These are phyloP conservation scores for Cryptoblepharus egeriae DNA, from an alignment of 2,797 vertebrate genomes.

Conservation along the genomic window DNA sequence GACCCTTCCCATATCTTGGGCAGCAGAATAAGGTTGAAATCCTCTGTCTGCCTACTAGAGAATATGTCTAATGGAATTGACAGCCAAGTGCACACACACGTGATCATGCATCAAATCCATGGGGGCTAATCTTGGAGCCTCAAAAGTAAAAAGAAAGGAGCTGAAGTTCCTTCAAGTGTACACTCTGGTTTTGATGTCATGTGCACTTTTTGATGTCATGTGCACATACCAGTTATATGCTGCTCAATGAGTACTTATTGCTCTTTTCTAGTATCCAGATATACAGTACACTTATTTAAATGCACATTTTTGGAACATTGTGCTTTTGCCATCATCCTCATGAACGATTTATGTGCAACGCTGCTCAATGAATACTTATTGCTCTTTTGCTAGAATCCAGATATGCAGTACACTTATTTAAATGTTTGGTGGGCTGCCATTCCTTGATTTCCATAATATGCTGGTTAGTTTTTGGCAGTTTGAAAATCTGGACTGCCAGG, in stretches of 20 bases:
- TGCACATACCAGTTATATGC: not conserved
- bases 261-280: not conserved
- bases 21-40: not conserved
- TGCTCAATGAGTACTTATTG: not conserved
- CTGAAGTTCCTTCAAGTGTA: not conserved
- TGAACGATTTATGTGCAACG: too few relatives aligned
- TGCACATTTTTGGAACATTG: too few relatives aligned
- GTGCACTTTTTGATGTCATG: not conserved
- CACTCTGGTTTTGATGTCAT: not conserved
- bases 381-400: conserved; percentile 2
- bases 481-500: conserved; percentile 6
- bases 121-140: not conserved
- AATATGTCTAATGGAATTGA: not conserved
- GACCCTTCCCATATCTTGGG: too few relatives aligned
- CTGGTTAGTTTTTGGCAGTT: conserved; percentile 8
- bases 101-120: not conserved
- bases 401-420: not conserved
- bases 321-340: too few relatives aligned
- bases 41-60: not conserved
- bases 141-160: not conserved
- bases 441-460: conserved; percentile 10
- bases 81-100: not conserved
- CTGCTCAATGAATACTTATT: not conserved
- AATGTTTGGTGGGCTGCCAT: conserved; percentile 6
- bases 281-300: not conserved